Base-by-base conservation (phyloP, 2,888 invertebrate genomes). In the Cinara cedri region DNA sequence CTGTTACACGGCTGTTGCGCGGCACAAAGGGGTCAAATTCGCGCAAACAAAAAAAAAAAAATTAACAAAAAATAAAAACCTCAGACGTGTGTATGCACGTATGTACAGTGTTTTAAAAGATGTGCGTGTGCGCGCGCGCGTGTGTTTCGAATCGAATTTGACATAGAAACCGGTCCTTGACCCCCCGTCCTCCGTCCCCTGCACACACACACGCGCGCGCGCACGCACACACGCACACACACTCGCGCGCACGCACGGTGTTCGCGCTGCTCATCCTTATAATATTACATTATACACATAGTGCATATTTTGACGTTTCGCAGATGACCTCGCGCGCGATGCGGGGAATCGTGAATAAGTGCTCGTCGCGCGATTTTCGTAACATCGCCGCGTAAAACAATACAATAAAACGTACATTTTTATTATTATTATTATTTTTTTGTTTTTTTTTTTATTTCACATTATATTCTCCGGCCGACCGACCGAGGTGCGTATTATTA, bases 81-180 rank as follows among this genome's bases (percentile, higher is more conserved):
- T 57, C 46, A 55, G 66, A 57, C 66, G 24, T 46, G 76, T 68
- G 34, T 6, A 6, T 34, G 34, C 34, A 34, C 6, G 34, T 34
- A 6, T 34, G 34, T 34, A n/a, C n/a, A n/a, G 34, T 34, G 34
- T 34, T n/a, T n/a, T n/a, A 65, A n/a, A 46, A 65, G 66, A 66
- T 66, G 76, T 78, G 34, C 6, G 34, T 34, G 34, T 34, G 34
- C 6, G 34, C 6, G 34, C 6, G 34, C 6, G 66, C 57, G 76
- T 78, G 76, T 70, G 76, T 78, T 78, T 78, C 76, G 68, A 78
- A 78, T 78, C 54, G 76, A 78, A 78, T 78, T 78, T 78, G 76
- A 78, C 76, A 78, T 68, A 78, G 68, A 78, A 80, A 80, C 80
- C 72, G 80, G 71, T 80, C 80, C 80, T 72, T 72, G 80, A 80